A percentile compares a stretch with the other conserved stretches of the same genome.
These are phyloP conservation scores for Drosophila ustulata DNA, from an alignment of 2,888 invertebrate species.

Conservation along the genomic window DNA sequence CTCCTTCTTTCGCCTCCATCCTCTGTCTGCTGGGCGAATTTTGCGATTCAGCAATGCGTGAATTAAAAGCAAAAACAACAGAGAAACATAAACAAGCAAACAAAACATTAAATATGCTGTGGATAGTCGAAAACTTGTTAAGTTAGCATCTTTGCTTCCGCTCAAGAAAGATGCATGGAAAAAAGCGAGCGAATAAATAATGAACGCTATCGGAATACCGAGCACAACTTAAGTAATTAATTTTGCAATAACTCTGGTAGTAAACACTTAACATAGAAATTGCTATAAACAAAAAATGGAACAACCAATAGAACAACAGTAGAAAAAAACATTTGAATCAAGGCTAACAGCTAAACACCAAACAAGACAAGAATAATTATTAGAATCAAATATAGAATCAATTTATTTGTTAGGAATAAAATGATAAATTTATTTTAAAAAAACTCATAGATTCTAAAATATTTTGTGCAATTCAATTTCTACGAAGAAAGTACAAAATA, in stretches of 20 bases:
- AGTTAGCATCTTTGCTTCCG: slow-evolving; percentile 38
- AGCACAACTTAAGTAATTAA: neutral
- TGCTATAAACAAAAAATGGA: too few species aligned
- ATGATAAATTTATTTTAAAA: too few species aligned
- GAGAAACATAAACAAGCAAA: slow-evolving; percentile 5
- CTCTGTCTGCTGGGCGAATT: neutral
- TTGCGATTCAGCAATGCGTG: slow-evolving; percentile 39
- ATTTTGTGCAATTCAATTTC: too few species aligned
- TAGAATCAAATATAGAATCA: too few species aligned
- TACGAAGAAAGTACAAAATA: too few species aligned
- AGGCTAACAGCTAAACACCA: too few species aligned
- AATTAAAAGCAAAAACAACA: slow-evolving; percentile 20
- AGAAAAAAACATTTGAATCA: too few species aligned
- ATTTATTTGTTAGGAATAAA: too few species aligned
- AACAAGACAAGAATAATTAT: too few species aligned
- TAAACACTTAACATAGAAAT: too few species aligned
- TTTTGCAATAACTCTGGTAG: neutral
- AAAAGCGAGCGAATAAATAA: slow-evolving; percentile 11
- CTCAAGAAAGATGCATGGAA: neutral
- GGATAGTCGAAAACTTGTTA: slow-evolving; percentile 33
- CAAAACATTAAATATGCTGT: slow-evolving; percentile 23
- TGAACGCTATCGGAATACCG: neutral
- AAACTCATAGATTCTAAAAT: too few species aligned
- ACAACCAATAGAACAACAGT: neutral
- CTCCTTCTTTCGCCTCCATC: neutral